phyloP scores from a whole-genome alignment of 2,113 vertebrate species.

The Pseudolaguvia tuberculata region DNA sequence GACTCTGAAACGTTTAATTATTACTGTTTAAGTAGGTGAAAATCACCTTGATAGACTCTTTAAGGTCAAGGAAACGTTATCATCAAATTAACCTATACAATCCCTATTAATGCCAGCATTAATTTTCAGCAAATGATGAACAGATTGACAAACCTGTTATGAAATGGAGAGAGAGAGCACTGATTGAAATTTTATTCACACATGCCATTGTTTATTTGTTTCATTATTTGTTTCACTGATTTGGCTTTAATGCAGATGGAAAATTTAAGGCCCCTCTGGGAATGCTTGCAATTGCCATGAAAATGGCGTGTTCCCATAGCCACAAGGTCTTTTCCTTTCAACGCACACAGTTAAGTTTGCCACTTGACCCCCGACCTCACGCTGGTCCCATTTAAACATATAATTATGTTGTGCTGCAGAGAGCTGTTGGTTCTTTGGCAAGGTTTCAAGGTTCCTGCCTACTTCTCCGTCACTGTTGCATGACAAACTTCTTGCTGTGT shows the following conservation, averaged over 20 bases:
- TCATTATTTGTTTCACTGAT: conserved; percentile 12
- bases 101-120: neutral
- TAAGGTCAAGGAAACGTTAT: neutral
- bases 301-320: conserved; percentile 18
- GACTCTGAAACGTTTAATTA: conserved; percentile 58
- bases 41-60: conserved; percentile 44
- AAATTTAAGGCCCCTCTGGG: conserved; percentile 15
- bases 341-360: conserved; percentile 4
- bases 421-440: conserved; percentile 11
- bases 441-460: conserved; percentile 8
- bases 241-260: neutral
- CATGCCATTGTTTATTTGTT: neutral
- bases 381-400: conserved; percentile 18
- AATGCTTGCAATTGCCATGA: conserved; percentile 15
- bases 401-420: conserved; percentile 29
- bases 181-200: neutral
- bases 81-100: neutral
- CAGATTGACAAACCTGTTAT: neutral
- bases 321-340: conserved; percentile 5
- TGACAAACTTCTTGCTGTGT: neutral
- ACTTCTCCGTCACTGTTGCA: neutral
- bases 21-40: conserved; percentile 57
- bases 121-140: conserved; percentile 17
- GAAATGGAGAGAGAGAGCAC: conserved; percentile 8
- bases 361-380: conserved; percentile 23